phyloP scores from a whole-genome alignment of 2,888 invertebrate species.

The Pollenia griseotomentosa region DNA sequence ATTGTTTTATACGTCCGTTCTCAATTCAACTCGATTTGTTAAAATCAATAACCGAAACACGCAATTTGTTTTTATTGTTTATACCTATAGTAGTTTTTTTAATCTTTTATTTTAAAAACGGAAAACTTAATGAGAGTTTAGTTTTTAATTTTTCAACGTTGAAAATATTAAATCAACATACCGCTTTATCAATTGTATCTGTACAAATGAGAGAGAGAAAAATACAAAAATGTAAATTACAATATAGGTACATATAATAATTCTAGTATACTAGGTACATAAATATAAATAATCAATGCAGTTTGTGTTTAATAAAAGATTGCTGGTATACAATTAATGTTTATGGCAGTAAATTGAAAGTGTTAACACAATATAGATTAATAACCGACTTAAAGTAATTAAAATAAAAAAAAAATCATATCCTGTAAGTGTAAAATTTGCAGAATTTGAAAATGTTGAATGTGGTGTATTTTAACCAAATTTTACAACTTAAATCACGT shows the following conservation, averaged over 20 bases:
- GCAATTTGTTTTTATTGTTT: conserved; percentile 34
- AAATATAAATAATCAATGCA: not conserved
- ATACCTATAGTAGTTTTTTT: conserved; percentile 21
- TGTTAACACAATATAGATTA: too few species aligned
- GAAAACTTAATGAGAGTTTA: conserved; percentile 57
- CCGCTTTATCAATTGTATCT: conserved; percentile 54
- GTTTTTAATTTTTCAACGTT: conserved; percentile 36
- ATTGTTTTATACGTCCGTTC: conserved; percentile 6
- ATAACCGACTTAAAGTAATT: too few species aligned
- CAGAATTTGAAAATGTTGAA: too few species aligned
- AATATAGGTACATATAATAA: not conserved
- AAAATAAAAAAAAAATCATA: too few species aligned
- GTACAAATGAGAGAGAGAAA: conserved; percentile 20
- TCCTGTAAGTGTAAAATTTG: too few species aligned
- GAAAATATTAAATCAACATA: conserved; percentile 75
- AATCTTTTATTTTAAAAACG: conserved; percentile 48
- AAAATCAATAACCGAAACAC: conserved; percentile 67
- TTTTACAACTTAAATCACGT: too few species aligned
- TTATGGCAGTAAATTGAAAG: too few species aligned
- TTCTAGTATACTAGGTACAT: not conserved
- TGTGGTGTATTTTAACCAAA: too few species aligned
- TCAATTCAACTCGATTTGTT: conserved; percentile 50
- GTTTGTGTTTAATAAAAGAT: not conserved
- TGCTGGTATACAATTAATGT: too few species aligned
- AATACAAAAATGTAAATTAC: not conserved